Evolutionary conservation across 1,140 invertebrate species (phyloP).

Genomic region (Cotesia typhae): DNA sequence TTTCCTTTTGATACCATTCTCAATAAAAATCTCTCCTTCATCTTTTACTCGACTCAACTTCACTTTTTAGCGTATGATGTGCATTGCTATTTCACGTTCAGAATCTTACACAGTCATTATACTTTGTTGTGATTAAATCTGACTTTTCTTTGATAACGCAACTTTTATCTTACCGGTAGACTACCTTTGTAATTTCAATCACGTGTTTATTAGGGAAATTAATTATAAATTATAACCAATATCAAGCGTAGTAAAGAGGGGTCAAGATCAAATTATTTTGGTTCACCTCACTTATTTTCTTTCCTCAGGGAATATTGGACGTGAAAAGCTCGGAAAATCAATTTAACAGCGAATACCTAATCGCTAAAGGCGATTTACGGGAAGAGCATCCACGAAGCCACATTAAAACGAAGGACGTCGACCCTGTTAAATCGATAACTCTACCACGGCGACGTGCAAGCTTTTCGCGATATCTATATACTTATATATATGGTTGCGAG

Average conservation of each 20-base stretch:
- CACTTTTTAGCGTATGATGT: background rate
- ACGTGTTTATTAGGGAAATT: constrained; percentile 25
- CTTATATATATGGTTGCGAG: background rate
- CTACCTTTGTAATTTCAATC: constrained; percentile 26
- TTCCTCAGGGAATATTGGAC: background rate
- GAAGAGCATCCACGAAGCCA: constrained; percentile 1
- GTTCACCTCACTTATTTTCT: background rate
- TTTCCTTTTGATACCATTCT: constrained; percentile 28
- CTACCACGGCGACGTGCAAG: background rate
- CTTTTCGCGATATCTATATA: background rate
- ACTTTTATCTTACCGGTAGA: background rate
- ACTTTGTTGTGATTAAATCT: constrained; percentile 7
- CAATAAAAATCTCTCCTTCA: constrained; percentile 17
- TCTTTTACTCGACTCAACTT: background rate
- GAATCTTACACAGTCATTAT: constrained; percentile 16
- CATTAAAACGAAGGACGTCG: constrained; percentile 9
- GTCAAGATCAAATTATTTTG: constrained; percentile 17
- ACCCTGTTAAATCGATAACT: constrained; percentile 13
- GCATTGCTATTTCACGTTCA: constrained; percentile 12
- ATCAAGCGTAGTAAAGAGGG: constrained; percentile 3
- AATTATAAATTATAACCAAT: constrained; percentile 31
- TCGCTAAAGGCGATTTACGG: background rate
- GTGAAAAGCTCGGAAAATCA: background rate
- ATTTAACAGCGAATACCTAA: background rate
- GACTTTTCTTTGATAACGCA: constrained; percentile 18